These are phyloP conservation scores for Deilephila elpenor DNA, from an alignment of 2,888 invertebrate genomes.

Conservation along the genomic window DNA sequence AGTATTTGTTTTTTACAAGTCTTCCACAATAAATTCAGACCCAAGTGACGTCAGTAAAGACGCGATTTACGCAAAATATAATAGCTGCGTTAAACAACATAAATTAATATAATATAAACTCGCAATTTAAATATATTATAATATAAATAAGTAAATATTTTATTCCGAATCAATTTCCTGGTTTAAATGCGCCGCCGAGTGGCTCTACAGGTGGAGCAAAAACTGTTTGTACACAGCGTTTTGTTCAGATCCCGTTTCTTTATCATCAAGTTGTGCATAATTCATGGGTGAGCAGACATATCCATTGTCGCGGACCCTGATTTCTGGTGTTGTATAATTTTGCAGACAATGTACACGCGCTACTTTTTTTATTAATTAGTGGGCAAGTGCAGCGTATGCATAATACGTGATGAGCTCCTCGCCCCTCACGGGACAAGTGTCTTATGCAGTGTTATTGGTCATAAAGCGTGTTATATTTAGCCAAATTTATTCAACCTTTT, in stretches of 20 bases:
- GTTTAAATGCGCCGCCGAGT: neutral
- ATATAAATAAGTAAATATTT: neutral
- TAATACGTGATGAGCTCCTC: neutral
- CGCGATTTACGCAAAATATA: neutral
- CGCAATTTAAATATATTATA: neutral
- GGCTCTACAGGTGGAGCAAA: slow-evolving; percentile 23
- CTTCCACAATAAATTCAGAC: neutral
- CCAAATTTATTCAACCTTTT: neutral
- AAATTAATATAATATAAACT: neutral
- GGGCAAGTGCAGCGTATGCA: neutral
- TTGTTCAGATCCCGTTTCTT: slow-evolving; percentile 26
- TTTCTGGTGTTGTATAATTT: slow-evolving; percentile 39
- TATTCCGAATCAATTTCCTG: slow-evolving; percentile 9
- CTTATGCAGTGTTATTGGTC: neutral
- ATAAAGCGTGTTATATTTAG: neutral
- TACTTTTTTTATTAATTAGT: slow-evolving; percentile 11
- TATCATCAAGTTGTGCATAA: slow-evolving; percentile 29
- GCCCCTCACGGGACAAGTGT: neutral
- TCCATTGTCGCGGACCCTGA: slow-evolving; percentile 20
- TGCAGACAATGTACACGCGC: slow-evolving; percentile 31
- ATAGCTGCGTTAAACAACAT: neutral
- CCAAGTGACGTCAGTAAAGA: neutral
- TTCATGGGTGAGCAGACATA: slow-evolving; percentile 24
- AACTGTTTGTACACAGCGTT: slow-evolving; percentile 24
- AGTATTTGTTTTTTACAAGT: neutral